Evolutionary conservation across 92 coral and sea anemone genomes (phyloP).

Genomic region (Porites rus): DNA sequence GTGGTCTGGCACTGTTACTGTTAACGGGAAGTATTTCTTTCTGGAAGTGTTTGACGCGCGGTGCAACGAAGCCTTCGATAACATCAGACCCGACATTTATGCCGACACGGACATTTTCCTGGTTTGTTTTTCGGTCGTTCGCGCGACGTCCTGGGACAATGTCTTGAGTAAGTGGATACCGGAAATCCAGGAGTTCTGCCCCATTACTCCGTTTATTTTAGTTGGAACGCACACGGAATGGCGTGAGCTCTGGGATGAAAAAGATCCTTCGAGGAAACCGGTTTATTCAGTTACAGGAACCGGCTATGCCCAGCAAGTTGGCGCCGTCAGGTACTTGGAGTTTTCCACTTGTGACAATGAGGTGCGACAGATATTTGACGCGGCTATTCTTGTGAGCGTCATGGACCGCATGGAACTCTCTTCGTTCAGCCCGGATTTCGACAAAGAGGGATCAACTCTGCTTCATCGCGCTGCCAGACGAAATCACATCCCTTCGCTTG

Average conservation of each 20-base stretch:
- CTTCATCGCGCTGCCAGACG: slow-evolving; percentile 85
- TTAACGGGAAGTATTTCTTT: slow-evolving; percentile 42
- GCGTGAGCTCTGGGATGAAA: slow-evolving; percentile 85
- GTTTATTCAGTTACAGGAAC: slow-evolving; percentile 77
- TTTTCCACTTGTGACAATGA: slow-evolving; percentile 68
- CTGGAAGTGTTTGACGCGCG: slow-evolving; percentile 69
- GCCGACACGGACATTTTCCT: slow-evolving; percentile 89
- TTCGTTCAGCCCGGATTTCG: slow-evolving; percentile 71
- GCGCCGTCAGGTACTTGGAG: slow-evolving; percentile 91
- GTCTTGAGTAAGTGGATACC: slow-evolving; percentile 94
- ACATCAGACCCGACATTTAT: slow-evolving; percentile 74
- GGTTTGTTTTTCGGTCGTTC: slow-evolving; percentile 95
- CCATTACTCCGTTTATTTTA: slow-evolving; percentile 93
- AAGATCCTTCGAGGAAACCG: slow-evolving; percentile 75
- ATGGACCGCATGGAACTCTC: slow-evolving; percentile 88
- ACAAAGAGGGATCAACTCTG: slow-evolving; percentile 73
- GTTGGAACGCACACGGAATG: slow-evolving; percentile 96
- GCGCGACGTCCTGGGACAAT: slow-evolving; percentile 76
- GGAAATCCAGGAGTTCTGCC: slow-evolving; percentile 79
- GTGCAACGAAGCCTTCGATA: slow-evolving; percentile 77
- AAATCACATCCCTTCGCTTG: slow-evolving; percentile 80
- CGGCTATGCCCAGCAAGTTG: slow-evolving; percentile 74
- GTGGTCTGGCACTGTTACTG: slow-evolving; percentile 72
- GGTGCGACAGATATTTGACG: slow-evolving; percentile 67
- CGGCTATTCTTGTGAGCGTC: slow-evolving; percentile 73